phyloP scores from a whole-genome alignment of 1,140 invertebrate genomes.

The Brachystomella parvula region DNA sequence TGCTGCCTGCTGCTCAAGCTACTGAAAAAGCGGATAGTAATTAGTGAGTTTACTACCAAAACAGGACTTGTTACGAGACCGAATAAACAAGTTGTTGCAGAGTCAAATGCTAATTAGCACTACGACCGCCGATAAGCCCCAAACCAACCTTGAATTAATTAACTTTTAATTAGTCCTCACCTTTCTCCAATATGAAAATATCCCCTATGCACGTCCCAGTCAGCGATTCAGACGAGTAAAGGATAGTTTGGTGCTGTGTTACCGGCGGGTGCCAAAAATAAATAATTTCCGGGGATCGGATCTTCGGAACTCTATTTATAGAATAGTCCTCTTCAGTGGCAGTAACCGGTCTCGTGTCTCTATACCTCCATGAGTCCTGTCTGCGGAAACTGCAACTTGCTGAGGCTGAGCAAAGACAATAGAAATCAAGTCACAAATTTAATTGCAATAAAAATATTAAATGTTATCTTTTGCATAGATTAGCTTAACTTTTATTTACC shows the following conservation, averaged over 20 bases:
- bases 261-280: background rate
- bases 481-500: too few species aligned
- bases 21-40: background rate
- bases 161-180: background rate
- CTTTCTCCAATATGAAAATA: background rate
- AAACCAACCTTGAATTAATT: conserved; percentile 2
- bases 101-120: background rate
- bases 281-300: background rate
- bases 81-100: background rate
- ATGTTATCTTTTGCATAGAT: too few species aligned
- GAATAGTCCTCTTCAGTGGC: background rate
- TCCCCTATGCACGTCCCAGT: too few species aligned
- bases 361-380: background rate
- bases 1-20: too few species aligned
- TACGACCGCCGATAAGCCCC: background rate
- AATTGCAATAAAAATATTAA: too few species aligned
- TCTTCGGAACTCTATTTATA: background rate
- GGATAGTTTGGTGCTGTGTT: background rate
- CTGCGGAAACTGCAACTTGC: too few species aligned
- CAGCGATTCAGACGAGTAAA: too few species aligned
- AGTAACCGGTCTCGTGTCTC: background rate
- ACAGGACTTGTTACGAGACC: background rate
- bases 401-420: too few species aligned
- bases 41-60: background rate
- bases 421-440: too few species aligned